phyloP scores from a whole-genome alignment of 2,797 vertebrate genomes.

The Synanceia verrucosa region DNA sequence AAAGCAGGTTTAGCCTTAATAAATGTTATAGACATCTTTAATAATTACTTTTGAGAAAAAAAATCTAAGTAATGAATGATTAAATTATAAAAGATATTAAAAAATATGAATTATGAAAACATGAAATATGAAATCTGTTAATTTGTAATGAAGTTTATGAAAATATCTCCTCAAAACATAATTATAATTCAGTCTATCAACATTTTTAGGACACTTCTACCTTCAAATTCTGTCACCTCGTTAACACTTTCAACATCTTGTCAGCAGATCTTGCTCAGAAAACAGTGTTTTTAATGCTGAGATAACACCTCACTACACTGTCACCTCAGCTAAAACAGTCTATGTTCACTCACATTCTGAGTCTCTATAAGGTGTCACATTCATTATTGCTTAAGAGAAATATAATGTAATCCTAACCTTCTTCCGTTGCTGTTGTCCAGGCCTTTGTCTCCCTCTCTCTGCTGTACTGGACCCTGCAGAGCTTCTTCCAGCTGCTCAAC shows the following conservation, averaged over 20 bases:
- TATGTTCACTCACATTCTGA: neutral
- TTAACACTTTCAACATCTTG: neutral
- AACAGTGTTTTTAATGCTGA: neutral
- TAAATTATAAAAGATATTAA: neutral
- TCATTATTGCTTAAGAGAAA: neutral
- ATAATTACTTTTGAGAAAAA: neutral
- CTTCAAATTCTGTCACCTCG: neutral
- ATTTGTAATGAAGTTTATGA: neutral
- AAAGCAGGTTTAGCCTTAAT: neutral
- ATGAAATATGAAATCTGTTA: too few species aligned
- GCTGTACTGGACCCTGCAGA: conserved; percentile 87
- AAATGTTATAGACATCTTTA: too few species aligned
- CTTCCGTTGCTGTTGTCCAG: conserved; percentile 74
- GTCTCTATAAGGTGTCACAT: neutral
- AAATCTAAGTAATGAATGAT: neutral
- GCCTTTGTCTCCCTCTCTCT: conserved; percentile 87
- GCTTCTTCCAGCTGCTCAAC: conserved; percentile 69
- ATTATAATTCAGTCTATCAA: too few species aligned
- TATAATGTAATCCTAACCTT: neutral
- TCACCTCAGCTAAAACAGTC: neutral
- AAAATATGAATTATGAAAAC: neutral
- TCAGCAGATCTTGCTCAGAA: neutral
- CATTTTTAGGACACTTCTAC: neutral
- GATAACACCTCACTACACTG: neutral
- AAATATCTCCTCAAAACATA: neutral